Evolutionary conservation across 2,888 invertebrate genomes (phyloP).

Genomic region (Eupeodes luniger): DNA sequence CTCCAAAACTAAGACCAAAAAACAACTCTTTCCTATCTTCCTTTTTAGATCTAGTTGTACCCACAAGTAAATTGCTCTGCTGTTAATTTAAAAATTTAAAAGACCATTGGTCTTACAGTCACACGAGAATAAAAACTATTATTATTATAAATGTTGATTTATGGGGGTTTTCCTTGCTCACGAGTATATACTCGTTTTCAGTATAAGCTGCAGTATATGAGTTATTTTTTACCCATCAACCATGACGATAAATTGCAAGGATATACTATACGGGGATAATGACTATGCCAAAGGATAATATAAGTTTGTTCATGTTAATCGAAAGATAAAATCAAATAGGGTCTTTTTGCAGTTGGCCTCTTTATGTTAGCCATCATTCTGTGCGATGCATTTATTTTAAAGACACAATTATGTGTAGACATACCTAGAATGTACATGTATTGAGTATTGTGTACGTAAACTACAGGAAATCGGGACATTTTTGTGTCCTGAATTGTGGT

Average conservation of each 20-base stretch:
- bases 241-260: background rate
- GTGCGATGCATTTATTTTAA: conserved; percentile 51
- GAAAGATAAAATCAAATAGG: conserved; percentile 53
- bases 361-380: conserved; percentile 58
- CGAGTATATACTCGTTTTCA: no score
- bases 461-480: background rate
- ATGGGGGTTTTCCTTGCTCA: no score
- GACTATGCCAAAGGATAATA: conserved; percentile 44
- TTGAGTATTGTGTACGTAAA: no score
- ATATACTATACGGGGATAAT: background rate
- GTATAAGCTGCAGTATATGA: no score
- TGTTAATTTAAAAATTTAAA: no score
- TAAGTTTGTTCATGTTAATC: conserved; percentile 52
- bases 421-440: background rate
- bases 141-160: no score
- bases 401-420: conserved; percentile 39
- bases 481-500: background rate
- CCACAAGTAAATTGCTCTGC: no score
- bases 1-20: no score
- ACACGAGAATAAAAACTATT: no score
- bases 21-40: no score
- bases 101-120: no score
- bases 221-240: background rate
- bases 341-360: conserved; percentile 27
- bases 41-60: no score